phyloP scores from a whole-genome alignment of 2,888 invertebrate genomes.

The Tenthredo livida region DNA sequence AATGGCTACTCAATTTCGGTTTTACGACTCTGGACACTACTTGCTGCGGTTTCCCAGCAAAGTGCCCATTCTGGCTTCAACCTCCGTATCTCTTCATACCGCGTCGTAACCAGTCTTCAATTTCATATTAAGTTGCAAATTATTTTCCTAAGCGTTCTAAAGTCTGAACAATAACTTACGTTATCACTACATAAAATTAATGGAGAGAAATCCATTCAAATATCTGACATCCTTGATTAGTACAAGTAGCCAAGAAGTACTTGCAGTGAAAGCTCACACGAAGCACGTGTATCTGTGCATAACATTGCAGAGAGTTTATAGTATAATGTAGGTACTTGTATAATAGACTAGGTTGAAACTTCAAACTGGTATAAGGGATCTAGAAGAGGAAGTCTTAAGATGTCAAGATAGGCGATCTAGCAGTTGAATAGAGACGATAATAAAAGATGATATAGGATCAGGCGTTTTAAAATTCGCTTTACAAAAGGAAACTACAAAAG shows the following conservation, averaged over 20 bases:
- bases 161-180: too few relatives aligned
- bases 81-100: too few relatives aligned
- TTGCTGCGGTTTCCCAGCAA: too few relatives aligned
- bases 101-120: too few relatives aligned
- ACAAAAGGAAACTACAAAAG: constrained; percentile 4
- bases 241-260: background rate
- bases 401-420: constrained; percentile 50
- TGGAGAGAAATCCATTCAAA: too few relatives aligned
- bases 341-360: background rate
- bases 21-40: too few relatives aligned
- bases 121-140: too few relatives aligned
- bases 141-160: too few relatives aligned
- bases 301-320: background rate
- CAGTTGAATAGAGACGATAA: constrained; percentile 40
- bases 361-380: background rate
- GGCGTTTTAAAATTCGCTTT: constrained; percentile 31
- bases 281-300: background rate
- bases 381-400: constrained; percentile 47
- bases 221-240: background rate
- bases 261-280: background rate
- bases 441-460: constrained; percentile 48
- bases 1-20: too few relatives aligned
- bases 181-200: too few relatives aligned
- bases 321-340: background rate
- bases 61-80: too few relatives aligned